Base-by-base conservation (phyloP, 2,797 vertebrate genomes). In the Epinephelus coioides region DNA sequence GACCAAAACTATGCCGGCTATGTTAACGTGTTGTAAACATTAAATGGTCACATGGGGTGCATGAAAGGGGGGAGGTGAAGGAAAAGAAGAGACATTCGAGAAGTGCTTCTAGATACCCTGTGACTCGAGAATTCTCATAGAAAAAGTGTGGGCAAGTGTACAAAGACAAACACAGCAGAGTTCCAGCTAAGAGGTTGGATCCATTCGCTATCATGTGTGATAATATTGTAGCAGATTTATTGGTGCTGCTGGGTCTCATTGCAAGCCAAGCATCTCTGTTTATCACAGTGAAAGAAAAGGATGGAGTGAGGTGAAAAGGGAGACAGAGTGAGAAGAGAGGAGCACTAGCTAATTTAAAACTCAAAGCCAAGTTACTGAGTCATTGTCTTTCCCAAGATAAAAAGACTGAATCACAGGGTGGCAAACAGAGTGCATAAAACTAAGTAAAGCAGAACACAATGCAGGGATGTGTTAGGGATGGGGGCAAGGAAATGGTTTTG, bases 11-110 rank as follows among this genome's bases (percentile, higher is more conserved):
- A 86, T 87, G 79, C 68, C 12, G 64, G 61, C 83, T 85, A 78
- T 86, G 83, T 78, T 85, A 78, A 75, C 75, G 38, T 83, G 74
- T 15, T 79, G 78, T 89, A 86, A 89, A 91, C 88, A 88, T 62
- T 70, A 72, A 70, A 44, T 55, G 61, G 68, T 82, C 67, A 62
- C 63, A 74, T 17, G 59, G 49, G 38, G 56, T 54, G 34, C 2
- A 38, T 34, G 21, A 14, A 43, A 8, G 46, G 47, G 21, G 23
- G n/a, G 23, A 21, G 2, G 25, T 19, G 6, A 23, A 47, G 19
- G 71, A n/a, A 55, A 57, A 57, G 40, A 34, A 47, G 54, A 23
- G 40, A 62, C 18, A 3, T 54, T 51, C 18, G 17, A 65, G 17
- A 57, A 47, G 65, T 56, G 18, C 25, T 69, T 69, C 15, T 49